Percentiles rank a stretch among this genome's conserved stretches.
phyloP scores from a whole-genome alignment of 1,140 invertebrate genomes.

The Catajapyx aquilonaris region DNA sequence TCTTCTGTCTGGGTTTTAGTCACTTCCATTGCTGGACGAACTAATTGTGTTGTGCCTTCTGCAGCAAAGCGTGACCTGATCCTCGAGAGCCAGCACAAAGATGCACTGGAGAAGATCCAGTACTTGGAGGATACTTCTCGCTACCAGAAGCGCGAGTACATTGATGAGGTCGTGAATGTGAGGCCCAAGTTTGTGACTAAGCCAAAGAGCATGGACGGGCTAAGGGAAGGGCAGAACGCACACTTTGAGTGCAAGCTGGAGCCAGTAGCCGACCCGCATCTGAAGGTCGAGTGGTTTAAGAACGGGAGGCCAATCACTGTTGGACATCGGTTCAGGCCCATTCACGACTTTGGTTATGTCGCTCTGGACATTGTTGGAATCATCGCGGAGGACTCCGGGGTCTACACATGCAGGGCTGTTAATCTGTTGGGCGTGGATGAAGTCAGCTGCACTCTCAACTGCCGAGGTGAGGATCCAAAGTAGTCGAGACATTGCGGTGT shows the following conservation, averaged over 20 bases:
- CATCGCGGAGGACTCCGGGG: constrained; percentile 80
- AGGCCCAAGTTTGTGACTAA: constrained; percentile 65
- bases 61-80: constrained; percentile 62
- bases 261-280: constrained; percentile 82
- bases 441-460: constrained; percentile 45
- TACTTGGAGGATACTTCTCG: constrained; percentile 70
- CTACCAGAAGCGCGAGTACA: constrained; percentile 56
- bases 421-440: constrained; percentile 74
- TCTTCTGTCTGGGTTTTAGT: too few species aligned
- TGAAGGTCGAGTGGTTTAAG: constrained; percentile 87
- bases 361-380: constrained; percentile 75
- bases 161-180: constrained; percentile 63
- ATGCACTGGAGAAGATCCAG: constrained; percentile 72
- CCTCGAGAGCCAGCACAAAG: constrained; percentile 63
- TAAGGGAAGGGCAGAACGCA: constrained; percentile 75
- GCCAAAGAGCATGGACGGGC: constrained; percentile 61
- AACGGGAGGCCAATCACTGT: constrained; percentile 72
- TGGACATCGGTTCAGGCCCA: constrained; percentile 73
- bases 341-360: constrained; percentile 90
- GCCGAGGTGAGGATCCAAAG: constrained; percentile 30
- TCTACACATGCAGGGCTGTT: constrained; percentile 81
- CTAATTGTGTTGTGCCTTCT: constrained; percentile 7
- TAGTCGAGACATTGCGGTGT: too few species aligned
- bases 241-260: constrained; percentile 96
- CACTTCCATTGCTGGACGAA: too few species aligned